Evolutionary conservation across 2,888 invertebrate species (phyloP), one percentile per base, ranked within the genome.

Genomic region (Meloe dianella): DNA sequence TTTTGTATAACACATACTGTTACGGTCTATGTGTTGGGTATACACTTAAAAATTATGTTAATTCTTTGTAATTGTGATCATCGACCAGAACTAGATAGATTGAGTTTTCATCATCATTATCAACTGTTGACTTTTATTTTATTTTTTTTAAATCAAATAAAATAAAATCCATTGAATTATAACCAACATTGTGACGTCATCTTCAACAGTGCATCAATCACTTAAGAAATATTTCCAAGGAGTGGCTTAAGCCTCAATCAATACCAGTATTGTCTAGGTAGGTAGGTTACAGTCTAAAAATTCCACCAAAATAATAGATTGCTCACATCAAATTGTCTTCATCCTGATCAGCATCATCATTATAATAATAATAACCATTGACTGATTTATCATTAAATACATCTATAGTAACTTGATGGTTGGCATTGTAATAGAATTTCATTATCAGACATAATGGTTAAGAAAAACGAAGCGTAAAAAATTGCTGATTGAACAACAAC

Each of bases 41-140:
- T 74, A 72, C 69, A 73, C 74, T 73, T 73, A 73, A 74, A 74
- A 74, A 71, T 73, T 74, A 73, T 74, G 73, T 71, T 73, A 73
- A 72, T 73, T 73, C 70, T 71, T 67, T 71, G 69, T 69, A 71
- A 74, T 70, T 66, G 71, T 71, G 74, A 71, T 70, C 73, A 72
- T 61, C 61, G 63, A 73, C 67, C 74, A 70, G 73, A 71, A 68
- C 73, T 65, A 30, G 60, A 47, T 47, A 20, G 47, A 64, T 61
- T 66, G 60, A 47, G 10, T 63, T 57, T 47, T 47, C 47, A 20
- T 47, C 47, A 20, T 47, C 17, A 20, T 47, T 9, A 20, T 9
- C 47, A n/a, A 10, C 63, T 47, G 38, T 51, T 24, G 20, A 27
- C 22, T 20, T 12, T 58, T 59, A 47, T 10, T 56, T 22, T 9